phyloP scores from a whole-genome alignment of 1,140 invertebrate species.

The Aphidius gifuensis region DNA sequence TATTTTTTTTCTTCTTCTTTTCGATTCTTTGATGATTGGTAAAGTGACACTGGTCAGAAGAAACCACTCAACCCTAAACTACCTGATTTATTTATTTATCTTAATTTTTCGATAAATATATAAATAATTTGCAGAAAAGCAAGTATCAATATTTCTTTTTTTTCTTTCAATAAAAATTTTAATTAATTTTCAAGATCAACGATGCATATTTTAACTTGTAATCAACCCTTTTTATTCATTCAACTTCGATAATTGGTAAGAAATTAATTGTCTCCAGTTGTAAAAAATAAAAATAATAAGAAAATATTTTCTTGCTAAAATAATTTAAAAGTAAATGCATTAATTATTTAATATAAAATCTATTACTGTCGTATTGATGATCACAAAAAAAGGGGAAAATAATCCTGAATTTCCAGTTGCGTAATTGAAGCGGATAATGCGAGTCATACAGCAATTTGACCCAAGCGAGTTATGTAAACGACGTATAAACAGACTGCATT shows the following conservation, averaged over 20 bases:
- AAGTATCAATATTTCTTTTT: too few species aligned
- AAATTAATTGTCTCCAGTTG: too few species aligned
- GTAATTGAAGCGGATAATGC: conserved; percentile 22
- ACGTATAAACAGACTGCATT: conserved; percentile 33
- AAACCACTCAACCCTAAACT: not conserved
- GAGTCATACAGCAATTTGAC: conserved; percentile 22
- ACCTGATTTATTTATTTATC: not conserved
- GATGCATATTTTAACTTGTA: too few species aligned
- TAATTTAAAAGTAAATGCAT: not conserved
- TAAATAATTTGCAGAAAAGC: not conserved
- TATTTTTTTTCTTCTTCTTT: not conserved
- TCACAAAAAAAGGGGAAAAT: conserved; percentile 5
- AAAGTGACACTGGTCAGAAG: conserved; percentile 18
- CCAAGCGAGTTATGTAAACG: conserved; percentile 38
- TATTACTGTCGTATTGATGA: not conserved
- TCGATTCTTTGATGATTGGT: conserved; percentile 14
- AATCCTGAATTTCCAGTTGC: conserved; percentile 16
- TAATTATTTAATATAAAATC: too few species aligned
- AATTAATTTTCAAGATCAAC: too few species aligned
- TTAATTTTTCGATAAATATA: not conserved
- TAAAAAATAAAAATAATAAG: too few species aligned
- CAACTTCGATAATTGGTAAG: too few species aligned
- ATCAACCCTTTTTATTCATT: too few species aligned
- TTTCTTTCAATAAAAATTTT: too few species aligned
- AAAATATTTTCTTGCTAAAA: not conserved